A percentile compares a stretch with the other conserved stretches of the same genome.
phyloP scores from a whole-genome alignment of 1,140 invertebrate genomes.

The Eueides isabella region DNA sequence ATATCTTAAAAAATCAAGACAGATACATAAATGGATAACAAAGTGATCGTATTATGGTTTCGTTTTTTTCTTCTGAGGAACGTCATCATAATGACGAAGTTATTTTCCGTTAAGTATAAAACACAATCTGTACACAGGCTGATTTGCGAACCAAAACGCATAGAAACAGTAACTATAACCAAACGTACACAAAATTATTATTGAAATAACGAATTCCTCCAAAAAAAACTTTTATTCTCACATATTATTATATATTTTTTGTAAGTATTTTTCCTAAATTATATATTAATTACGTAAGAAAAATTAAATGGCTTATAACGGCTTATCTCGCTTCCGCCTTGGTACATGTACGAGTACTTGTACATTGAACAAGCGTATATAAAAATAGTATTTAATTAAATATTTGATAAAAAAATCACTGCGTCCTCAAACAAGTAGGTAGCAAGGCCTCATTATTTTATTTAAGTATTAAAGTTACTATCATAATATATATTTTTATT shows the following conservation, averaged over 20 bases:
- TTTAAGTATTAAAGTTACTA: neutral
- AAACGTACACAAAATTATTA: neutral
- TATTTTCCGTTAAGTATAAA: no score
- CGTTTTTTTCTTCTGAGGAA: no score
- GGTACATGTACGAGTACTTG: neutral
- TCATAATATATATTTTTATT: no score
- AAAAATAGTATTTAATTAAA: slow-evolving; percentile 1
- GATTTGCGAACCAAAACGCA: no score
- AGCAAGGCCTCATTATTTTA: neutral
- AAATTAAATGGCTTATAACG: slow-evolving; percentile 12
- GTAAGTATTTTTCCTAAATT: neutral
- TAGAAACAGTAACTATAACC: no score
- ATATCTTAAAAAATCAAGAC: no score
- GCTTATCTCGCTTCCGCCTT: slow-evolving; percentile 4
- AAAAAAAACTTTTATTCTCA: neutral
- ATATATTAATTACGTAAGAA: slow-evolving; percentile 4
- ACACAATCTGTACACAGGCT: no score
- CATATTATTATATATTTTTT: neutral
- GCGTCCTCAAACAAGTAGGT: neutral
- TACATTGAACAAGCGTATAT: slow-evolving; percentile 2
- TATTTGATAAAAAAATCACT: neutral
- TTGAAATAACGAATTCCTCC: neutral
- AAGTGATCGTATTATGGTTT: no score
- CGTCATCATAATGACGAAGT: no score
- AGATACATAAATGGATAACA: no score